phyloP scores from a whole-genome alignment of 2,113 vertebrate genomes.

The Cephalopterus ornatus region DNA sequence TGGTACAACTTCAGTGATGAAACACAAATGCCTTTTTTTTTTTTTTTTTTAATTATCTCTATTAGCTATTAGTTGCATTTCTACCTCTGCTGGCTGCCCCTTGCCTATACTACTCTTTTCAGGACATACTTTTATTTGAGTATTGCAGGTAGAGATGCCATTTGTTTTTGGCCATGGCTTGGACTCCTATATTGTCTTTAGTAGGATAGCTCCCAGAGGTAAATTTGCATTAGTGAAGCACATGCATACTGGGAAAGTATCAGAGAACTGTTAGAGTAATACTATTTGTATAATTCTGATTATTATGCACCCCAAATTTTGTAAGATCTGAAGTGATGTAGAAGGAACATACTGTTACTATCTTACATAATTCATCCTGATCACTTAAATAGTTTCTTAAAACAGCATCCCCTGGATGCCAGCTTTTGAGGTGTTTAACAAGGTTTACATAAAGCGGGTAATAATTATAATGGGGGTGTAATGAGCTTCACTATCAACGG shows the following conservation, averaged over 20 bases:
- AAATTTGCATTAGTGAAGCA: background rate
- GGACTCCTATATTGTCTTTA: background rate
- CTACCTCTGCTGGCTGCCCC: background rate
- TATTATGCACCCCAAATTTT: background rate
- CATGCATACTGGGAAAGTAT: background rate
- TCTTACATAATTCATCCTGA: constrained; percentile 41
- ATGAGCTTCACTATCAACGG: constrained; percentile 24
- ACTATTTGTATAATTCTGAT: background rate
- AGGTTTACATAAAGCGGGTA: constrained; percentile 18
- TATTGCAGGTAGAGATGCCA: background rate
- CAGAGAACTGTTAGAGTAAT: background rate
- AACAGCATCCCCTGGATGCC: constrained; percentile 40
- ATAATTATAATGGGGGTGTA: constrained; percentile 53
- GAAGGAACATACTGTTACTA: constrained; percentile 22
- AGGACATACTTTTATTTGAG: background rate
- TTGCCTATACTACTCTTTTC: background rate
- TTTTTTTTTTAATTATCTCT: background rate
- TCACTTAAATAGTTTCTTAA: constrained; percentile 45
- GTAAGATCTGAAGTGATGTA: background rate
- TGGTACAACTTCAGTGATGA: background rate
- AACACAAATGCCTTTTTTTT: background rate
- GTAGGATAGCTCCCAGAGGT: background rate
- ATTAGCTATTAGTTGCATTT: background rate
- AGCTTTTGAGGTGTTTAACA: constrained; percentile 11
- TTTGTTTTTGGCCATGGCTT: background rate